Base-by-base conservation (phyloP, 1,140 invertebrate species). In the Meteorus sp. region DNA sequence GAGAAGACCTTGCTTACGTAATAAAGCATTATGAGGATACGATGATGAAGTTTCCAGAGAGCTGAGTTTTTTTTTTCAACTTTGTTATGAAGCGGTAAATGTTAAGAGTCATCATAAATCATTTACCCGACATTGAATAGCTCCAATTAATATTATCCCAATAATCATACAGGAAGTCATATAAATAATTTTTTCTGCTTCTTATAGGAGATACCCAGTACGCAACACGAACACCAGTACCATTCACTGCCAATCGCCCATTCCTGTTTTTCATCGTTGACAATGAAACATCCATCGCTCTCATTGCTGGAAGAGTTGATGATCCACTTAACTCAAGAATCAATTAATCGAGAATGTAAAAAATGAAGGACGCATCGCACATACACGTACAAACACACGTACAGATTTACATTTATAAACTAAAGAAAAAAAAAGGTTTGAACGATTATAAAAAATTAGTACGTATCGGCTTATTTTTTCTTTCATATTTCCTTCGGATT, bases 261-360 rank as follows among this genome's bases (percentile, higher is more conserved):
- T 93, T 92, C 71, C 73, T 91, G 31, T 93, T 89, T 74, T 92
- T 92, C 71, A 90, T 93, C 37, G 84, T 93, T 74, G 90, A 93
- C 71, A 81, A 85, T 31, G 86, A 87, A 64, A 86, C 91, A 7
- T 85, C 90, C 66, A 88, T 91, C 17, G 79, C 87, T 35, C 81
- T 92, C 20, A 89, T 92, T 81, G 86, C 88, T 48, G 90, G 90
- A 45, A 89, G 90, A 71, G 85, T 92, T 69, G 84, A 90, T 15
- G 90, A 93, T 79, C 90, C 90, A 8, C 80, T 90, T 47, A 91
- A 90, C 78, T 86, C 88, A 54, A 84, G 89, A 75, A 90, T 91
- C 69, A 79, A 84, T 66, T 86, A 76, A 77, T n/a, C n/a, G n/a
- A n/a, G n/a, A n/a, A n/a, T n/a, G n/a, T n/a, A n/a, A n/a, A n/a